Evolutionary conservation across 2,888 invertebrate genomes (phyloP).

Genomic region (Cryptus armator): DNA sequence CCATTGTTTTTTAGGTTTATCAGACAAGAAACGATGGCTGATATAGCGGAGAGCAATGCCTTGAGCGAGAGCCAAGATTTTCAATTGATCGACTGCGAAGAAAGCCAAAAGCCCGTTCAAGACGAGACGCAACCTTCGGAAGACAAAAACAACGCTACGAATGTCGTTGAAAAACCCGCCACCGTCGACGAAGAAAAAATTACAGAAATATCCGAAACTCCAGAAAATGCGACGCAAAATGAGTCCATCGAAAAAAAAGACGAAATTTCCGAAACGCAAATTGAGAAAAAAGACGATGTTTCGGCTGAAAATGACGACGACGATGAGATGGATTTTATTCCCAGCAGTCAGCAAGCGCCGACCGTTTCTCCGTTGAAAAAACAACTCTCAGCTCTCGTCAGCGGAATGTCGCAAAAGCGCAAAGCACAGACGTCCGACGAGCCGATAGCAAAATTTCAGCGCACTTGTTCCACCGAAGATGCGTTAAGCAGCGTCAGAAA

Average conservation of each 20-base stretch:
- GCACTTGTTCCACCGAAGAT: constrained; percentile 60
- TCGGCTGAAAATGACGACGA: constrained; percentile 12
- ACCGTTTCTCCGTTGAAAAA: constrained; percentile 55
- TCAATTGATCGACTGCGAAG: constrained; percentile 72
- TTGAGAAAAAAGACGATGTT: constrained; percentile 58
- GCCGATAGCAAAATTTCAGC: constrained; percentile 54
- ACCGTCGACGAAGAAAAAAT: background rate
- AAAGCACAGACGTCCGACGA: constrained; percentile 64
- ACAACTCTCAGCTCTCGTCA: constrained; percentile 50
- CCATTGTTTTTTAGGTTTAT: background rate
- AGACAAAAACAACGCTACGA: constrained; percentile 5
- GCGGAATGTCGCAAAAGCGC: constrained; percentile 56
- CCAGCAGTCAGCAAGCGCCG: constrained; percentile 57
- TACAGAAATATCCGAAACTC: background rate
- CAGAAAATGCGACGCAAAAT: constrained; percentile 26
- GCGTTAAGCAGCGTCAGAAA: constrained; percentile 50
- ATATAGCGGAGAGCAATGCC: constrained; percentile 49
- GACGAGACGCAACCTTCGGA: background rate
- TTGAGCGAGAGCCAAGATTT: constrained; percentile 78
- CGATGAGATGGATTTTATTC: constrained; percentile 65
- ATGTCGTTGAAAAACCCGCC: background rate
- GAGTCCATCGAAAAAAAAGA: constrained; percentile 9
- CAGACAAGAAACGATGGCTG: constrained; percentile 72
- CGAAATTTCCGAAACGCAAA: constrained; percentile 27
- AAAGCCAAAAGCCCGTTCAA: constrained; percentile 47